Evolutionary conservation across 2,113 vertebrate genomes (phyloP).

Genomic region (Pandion haliaetus): DNA sequence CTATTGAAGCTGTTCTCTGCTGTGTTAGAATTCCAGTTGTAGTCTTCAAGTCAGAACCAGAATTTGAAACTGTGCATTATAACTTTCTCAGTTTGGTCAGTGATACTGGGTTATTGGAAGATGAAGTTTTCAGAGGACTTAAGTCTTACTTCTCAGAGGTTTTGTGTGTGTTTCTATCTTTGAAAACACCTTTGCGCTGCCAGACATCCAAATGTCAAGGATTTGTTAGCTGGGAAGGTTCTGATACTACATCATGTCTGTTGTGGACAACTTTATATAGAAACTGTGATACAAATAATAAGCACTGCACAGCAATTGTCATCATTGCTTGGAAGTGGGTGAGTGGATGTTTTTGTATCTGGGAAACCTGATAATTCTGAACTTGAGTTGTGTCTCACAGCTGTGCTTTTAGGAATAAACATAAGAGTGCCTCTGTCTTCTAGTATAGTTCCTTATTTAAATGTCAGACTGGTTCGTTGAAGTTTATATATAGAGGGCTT

Average conservation of each 20-base stretch:
- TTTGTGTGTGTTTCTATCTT: background rate
- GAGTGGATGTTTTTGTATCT: background rate
- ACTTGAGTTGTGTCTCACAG: background rate
- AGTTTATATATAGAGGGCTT: background rate
- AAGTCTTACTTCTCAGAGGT: background rate
- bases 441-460: background rate
- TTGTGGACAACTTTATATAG: background rate
- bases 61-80: conserved; percentile 11
- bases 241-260: background rate
- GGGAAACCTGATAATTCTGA: background rate
- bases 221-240: background rate
- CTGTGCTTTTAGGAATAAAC: background rate
- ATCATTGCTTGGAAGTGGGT: background rate
- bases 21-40: background rate
- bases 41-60: conserved; percentile 5
- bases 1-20: background rate
- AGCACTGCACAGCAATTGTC: background rate
- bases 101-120: background rate
- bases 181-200: background rate
- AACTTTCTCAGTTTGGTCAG: background rate
- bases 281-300: background rate
- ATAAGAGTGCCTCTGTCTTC: background rate
- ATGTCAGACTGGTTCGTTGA: background rate
- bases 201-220: background rate
- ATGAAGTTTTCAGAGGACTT: background rate